Conservation (phyloP, 2,797 vertebrate species). For the Setipinna tenuifilis region DNA sequence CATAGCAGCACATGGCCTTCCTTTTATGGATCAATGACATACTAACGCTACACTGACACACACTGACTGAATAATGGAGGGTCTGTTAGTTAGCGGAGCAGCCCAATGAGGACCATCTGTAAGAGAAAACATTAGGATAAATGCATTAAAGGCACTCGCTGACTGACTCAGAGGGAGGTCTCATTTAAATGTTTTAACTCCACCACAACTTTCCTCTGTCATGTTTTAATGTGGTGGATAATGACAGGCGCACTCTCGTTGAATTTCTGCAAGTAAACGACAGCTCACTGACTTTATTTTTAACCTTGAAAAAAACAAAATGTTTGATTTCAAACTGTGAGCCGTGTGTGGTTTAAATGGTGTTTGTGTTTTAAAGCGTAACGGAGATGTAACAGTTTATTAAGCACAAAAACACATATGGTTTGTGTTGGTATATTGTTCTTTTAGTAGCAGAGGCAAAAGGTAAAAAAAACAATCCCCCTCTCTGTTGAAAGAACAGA, state of each 20-base stretch:
- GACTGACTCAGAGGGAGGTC: neutral
- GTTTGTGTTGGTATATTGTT: neutral
- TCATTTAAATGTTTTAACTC: conserved; percentile 2
- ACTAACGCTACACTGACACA: too few relatives aligned
- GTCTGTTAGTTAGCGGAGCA: neutral
- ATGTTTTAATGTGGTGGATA: neutral
- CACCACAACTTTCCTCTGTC: conserved; percentile 15
- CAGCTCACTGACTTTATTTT: conserved; percentile 7
- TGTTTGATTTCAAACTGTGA: neutral
- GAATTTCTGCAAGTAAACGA: neutral
- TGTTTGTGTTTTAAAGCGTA: neutral
- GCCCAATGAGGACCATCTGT: neutral
- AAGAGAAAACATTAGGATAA: neutral
- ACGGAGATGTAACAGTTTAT: conserved; percentile 9
- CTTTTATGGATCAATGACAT: too few relatives aligned
- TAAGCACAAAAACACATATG: neutral
- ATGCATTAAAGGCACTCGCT: neutral
- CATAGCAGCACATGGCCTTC: too few relatives aligned
- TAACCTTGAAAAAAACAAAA: neutral
- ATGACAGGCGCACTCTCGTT: neutral
- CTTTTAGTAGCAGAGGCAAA: neutral
- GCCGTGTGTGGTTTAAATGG: neutral
- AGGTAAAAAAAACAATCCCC: neutral
- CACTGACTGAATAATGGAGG: too few relatives aligned
- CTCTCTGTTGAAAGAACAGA: neutral